Evolutionary conservation across 2,888 invertebrate species (phyloP).

Genomic region (Saturnia pavonia): DNA sequence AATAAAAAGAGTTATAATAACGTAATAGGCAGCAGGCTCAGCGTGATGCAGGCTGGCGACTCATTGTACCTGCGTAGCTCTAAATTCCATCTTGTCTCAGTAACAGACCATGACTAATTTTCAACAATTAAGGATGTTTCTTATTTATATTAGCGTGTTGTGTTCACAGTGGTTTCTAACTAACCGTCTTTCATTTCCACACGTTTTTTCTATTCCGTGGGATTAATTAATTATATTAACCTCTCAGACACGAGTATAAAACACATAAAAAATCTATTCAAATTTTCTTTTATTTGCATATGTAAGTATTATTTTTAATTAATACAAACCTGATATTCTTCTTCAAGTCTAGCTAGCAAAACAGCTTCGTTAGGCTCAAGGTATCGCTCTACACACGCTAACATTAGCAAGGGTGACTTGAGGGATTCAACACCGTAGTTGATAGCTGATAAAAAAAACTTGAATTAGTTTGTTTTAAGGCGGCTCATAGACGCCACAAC

Average conservation of each 20-base stretch:
- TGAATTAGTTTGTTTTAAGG: too few species aligned
- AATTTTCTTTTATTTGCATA: too few species aligned
- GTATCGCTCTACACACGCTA: constrained; percentile 90
- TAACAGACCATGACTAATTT: background rate
- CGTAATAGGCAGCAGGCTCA: background rate
- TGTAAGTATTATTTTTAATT: background rate
- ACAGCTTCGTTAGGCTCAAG: constrained; percentile 92
- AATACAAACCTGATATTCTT: constrained; percentile 90
- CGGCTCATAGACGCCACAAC: too few species aligned
- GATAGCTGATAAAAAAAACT: constrained; percentile 82
- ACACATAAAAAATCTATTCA: too few species aligned
- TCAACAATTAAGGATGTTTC: background rate
- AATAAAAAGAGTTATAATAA: background rate
- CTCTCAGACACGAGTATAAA: background rate
- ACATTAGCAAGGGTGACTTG: constrained; percentile 93
- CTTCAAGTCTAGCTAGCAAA: constrained; percentile 91
- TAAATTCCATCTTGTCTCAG: background rate
- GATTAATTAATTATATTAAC: background rate
- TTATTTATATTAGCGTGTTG: too few species aligned
- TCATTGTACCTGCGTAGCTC: background rate
- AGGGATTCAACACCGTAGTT: constrained; percentile 93
- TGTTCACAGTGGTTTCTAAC: too few species aligned
- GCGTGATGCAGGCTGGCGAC: background rate
- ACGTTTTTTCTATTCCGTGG: background rate
- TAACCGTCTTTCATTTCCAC: background rate